phyloP scores from a whole-genome alignment of 2,888 invertebrate species.

The Dasysyrphus tricinctus region DNA sequence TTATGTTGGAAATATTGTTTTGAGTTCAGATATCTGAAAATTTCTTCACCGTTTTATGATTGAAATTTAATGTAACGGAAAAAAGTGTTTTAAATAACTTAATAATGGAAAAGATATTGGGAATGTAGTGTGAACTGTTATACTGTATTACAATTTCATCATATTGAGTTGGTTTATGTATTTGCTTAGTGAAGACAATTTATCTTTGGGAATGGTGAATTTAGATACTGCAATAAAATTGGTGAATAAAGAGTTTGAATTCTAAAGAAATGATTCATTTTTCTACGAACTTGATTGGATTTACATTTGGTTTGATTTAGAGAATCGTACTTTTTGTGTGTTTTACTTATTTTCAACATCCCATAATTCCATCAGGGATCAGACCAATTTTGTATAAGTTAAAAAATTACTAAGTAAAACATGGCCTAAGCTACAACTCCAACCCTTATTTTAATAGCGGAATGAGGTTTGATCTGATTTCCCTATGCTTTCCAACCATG shows the following conservation, averaged over 20 bases:
- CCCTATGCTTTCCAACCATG: too few relatives aligned
- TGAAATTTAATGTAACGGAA: background rate
- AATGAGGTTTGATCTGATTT: too few relatives aligned
- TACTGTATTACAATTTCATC: background rate
- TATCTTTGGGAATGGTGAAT: background rate
- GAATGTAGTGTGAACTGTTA: background rate
- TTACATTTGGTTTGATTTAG: background rate
- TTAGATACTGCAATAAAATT: slow-evolving; percentile 6
- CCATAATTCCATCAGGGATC: too few relatives aligned
- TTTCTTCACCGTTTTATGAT: background rate
- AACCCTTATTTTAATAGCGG: too few relatives aligned
- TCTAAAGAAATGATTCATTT: background rate
- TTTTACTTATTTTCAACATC: too few relatives aligned
- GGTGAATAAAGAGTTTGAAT: background rate
- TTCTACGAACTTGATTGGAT: background rate
- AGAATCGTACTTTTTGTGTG: too few relatives aligned
- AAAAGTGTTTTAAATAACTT: background rate
- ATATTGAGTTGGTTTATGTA: background rate
- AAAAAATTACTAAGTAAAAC: too few relatives aligned
- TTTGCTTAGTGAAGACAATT: background rate
- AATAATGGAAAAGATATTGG: background rate
- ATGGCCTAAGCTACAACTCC: too few relatives aligned
- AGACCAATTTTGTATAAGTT: too few relatives aligned
- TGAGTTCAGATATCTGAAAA: background rate
- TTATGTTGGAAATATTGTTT: background rate